Base-by-base conservation (phyloP, 2,797 vertebrate genomes). In the Calcarius lapponicus region DNA sequence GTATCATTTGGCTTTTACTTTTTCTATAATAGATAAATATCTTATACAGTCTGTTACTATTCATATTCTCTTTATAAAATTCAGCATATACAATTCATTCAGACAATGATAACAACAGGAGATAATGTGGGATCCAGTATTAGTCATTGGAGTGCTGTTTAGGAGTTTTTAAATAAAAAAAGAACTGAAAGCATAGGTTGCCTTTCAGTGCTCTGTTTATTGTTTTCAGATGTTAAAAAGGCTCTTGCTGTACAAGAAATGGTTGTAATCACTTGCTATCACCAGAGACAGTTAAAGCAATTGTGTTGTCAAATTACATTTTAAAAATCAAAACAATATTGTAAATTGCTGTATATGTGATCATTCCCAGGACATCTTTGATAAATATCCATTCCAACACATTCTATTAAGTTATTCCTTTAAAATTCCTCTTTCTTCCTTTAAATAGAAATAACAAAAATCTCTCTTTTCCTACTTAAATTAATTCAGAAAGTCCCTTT, bases 1-100 rank as follows among this genome's bases (percentile, higher is more conserved):
- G 17, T 93, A 70, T 95, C 86, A 42, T 79, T 42, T 92, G n/a
- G 69, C 65, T 94, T 94, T 96, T 92, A 92, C 66, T 38, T 84
- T 76, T 84, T 81, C 70, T 93, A 67, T 93, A 26, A 61, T 9
- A 94, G 80, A 86, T 76, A 57, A 73, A 79, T 90, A 88, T 90
- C 82, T 83, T 70, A 75, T 74, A 42, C 64, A 48, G 21, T 88
- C 76, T 80, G 48, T 45, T 90, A 53, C 88, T 50, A 80, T 67
- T 80, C 71, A 88, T 66, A 83, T 90, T 93, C 45, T 64, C 40
- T 36, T 70, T 58, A 64, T 75, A 81, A 93, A 96, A 86, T 70
- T 71, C 54, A 72, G 57, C 74, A 81, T 92, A 65, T 65, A 80
- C 80, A 95, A 61, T 84, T 94, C 32, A 90, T 92, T 72, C 86